Evolutionary conservation across 2,888 invertebrate genomes (phyloP).

Genomic region (Agriopis leucophaearia): DNA sequence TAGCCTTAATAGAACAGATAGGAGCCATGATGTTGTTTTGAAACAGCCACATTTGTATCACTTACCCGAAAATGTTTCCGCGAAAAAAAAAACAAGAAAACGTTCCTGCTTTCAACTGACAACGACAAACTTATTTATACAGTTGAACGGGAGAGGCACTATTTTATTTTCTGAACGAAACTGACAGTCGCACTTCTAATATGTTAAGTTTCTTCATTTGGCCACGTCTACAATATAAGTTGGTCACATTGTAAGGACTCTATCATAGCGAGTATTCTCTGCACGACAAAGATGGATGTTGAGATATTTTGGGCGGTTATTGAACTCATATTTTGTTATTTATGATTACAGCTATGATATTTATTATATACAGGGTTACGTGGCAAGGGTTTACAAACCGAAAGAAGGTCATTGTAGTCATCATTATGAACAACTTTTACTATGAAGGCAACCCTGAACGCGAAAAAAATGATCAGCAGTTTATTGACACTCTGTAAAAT

Average conservation of each 20-base stretch:
- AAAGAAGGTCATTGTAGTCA: no score
- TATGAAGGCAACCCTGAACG: no score
- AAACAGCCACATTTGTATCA: constrained; percentile 28
- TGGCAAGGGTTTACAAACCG: no score
- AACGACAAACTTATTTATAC: neutral
- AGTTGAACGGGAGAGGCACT: neutral
- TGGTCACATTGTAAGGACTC: neutral
- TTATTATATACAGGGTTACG: neutral
- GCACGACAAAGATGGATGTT: constrained; percentile 8
- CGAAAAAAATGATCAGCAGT: no score
- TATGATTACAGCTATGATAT: neutral
- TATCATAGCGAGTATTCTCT: constrained; percentile 3
- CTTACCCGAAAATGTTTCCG: constrained; percentile 16
- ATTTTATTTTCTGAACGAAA: neutral
- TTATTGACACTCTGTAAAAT: no score
- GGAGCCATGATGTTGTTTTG: constrained; percentile 30
- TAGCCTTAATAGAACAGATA: constrained; percentile 29
- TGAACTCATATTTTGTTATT: constrained; percentile 10
- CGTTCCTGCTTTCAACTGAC: neutral
- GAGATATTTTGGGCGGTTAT: constrained; percentile 3
- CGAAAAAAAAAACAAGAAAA: constrained; percentile 12
- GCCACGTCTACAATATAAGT: neutral
- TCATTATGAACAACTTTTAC: no score
- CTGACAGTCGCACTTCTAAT: neutral
- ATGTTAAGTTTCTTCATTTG: neutral